phyloP scores from a whole-genome alignment of 2,797 vertebrate species.

The Enoplosus armatus region DNA sequence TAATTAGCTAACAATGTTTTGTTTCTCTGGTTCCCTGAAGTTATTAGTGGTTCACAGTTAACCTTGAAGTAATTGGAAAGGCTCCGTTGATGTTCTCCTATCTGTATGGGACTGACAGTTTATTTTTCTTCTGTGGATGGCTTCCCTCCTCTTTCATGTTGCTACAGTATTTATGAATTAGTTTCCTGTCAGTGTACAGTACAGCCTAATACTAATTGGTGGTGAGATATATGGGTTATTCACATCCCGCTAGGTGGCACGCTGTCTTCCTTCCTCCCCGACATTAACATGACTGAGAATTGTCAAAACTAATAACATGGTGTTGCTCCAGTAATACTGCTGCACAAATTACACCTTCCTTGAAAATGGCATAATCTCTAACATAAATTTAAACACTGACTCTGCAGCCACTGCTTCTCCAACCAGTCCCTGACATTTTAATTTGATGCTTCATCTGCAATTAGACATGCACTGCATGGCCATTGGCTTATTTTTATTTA shows the following conservation, averaged over 20 bases:
- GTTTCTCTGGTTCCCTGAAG: conserved; percentile 83
- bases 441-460: conserved; percentile 82
- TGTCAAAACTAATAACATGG: conserved; percentile 79
- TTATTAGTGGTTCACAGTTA: conserved; percentile 84
- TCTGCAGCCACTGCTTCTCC: conserved; percentile 57
- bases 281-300: conserved; percentile 78
- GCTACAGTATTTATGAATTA: conserved; percentile 82
- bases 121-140: conserved; percentile 77
- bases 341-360: conserved; percentile 78
- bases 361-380: conserved; percentile 74
- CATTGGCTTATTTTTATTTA: conserved; percentile 78
- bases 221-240: conserved; percentile 81
- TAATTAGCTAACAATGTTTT: conserved; percentile 86
- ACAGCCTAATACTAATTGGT: conserved; percentile 82
- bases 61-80: conserved; percentile 85
- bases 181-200: conserved; percentile 81
- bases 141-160: conserved; percentile 83
- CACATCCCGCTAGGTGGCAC: conserved; percentile 79
- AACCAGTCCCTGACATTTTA: conserved; percentile 75
- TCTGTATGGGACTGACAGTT: conserved; percentile 78
- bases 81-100: conserved; percentile 74
- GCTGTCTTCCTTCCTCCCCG: conserved; percentile 70
- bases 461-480: conserved; percentile 78
- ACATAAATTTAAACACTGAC: conserved; percentile 71
- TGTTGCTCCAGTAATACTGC: conserved; percentile 74